phyloP scores from a whole-genome alignment of 2,888 invertebrate genomes.

The Leistus spinibarbis region DNA sequence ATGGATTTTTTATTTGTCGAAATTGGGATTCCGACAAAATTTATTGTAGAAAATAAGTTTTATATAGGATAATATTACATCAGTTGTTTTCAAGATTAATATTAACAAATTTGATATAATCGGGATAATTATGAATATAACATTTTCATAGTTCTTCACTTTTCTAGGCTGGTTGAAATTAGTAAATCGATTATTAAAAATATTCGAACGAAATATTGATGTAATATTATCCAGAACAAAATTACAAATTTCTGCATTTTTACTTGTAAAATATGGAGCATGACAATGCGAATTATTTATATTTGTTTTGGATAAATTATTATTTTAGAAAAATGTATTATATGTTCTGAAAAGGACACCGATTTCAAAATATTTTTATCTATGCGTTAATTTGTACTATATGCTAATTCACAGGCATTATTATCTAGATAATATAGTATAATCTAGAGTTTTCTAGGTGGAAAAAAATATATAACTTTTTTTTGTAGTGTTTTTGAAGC shows the following conservation, averaged over 20 bases:
- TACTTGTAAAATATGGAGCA: not conserved
- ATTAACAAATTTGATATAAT: no score
- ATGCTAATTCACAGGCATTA: no score
- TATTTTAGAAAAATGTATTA: not conserved
- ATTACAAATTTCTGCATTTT: not conserved
- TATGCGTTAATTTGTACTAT: no score
- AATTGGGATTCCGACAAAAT: not conserved
- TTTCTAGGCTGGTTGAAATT: not conserved
- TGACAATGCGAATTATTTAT: not conserved
- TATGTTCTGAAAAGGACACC: not conserved
- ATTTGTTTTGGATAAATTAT: not conserved
- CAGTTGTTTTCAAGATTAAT: not conserved
- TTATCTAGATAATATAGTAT: not conserved
- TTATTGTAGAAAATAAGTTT: not conserved
- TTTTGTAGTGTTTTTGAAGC: not conserved
- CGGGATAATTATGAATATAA: no score
- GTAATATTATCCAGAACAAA: not conserved
- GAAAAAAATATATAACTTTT: slow-evolving; percentile 1
- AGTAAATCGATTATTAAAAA: no score
- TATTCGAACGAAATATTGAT: not conserved
- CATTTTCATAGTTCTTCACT: no score
- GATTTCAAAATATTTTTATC: no score
- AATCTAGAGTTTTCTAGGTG: no score
- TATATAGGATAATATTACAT: not conserved
- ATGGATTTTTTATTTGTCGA: not conserved